phyloP scores from a whole-genome alignment of 1,140 invertebrate genomes.

The Dinoponera quadriceps region DNA sequence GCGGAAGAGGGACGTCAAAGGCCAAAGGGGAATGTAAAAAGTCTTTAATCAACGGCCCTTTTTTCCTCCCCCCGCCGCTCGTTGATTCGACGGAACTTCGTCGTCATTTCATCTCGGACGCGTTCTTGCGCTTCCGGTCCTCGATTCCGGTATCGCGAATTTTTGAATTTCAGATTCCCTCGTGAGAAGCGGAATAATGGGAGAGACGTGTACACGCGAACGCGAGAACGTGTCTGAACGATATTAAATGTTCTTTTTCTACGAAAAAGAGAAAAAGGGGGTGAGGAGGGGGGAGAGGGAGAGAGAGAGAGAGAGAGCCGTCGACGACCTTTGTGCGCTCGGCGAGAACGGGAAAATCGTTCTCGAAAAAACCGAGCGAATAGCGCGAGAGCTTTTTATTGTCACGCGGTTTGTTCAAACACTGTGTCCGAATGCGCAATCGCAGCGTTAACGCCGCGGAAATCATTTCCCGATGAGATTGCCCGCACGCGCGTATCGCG shows the following conservation, averaged over 20 bases:
- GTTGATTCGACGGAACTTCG: slow-evolving; percentile 45
- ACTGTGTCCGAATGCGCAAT: not conserved
- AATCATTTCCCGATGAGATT: slow-evolving; percentile 15
- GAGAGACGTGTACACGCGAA: not conserved
- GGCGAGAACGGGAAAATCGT: no score
- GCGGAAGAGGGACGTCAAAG: slow-evolving; percentile 21
- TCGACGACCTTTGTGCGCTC: no score
- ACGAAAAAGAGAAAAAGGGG: not conserved
- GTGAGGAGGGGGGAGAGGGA: not conserved
- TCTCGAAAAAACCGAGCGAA: no score
- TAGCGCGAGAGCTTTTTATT: no score
- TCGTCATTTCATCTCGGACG: slow-evolving; percentile 45
- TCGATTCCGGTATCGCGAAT: slow-evolving; percentile 7
- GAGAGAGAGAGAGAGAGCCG: not conserved
- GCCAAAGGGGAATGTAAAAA: slow-evolving; percentile 48
- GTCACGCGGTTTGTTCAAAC: no score
- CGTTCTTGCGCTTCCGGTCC: not conserved
- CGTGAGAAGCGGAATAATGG: not conserved
- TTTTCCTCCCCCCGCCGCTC: slow-evolving; percentile 38
- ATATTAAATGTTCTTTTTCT: not conserved
- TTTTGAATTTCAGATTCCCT: slow-evolving; percentile 44
- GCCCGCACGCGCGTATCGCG: not conserved
- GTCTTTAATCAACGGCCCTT: slow-evolving; percentile 53
- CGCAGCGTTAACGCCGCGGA: slow-evolving; percentile 9
- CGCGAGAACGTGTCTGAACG: not conserved